A percentile compares a stretch with the other conserved stretches of the same genome.
Conservation (phyloP, 2,113 vertebrate species). For the Cyanoramphus novaezelandiae region DNA sequence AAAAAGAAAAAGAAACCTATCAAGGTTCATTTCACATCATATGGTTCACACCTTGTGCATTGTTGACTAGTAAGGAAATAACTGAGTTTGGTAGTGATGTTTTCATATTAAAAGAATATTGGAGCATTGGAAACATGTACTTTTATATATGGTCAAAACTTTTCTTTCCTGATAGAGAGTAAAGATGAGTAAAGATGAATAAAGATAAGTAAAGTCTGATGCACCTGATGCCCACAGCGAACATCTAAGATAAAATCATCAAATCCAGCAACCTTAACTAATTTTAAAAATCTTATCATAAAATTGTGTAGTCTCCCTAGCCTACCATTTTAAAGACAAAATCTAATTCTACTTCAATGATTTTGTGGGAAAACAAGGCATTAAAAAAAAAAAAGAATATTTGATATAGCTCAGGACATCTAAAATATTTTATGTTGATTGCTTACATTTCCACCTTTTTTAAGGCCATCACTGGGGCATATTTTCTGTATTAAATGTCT, state of each 20-base stretch:
- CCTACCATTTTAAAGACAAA: background rate
- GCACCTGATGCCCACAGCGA: background rate
- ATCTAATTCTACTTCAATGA: background rate
- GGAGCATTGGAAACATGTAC: background rate
- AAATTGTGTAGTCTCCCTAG: background rate
- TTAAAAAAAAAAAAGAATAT: background rate
- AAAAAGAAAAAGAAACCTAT: background rate
- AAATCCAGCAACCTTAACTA: background rate
- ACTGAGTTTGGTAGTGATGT: background rate
- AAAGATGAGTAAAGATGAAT: background rate
- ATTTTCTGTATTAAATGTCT: background rate
- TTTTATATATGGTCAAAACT: background rate
- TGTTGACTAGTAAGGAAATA: background rate
- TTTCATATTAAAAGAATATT: background rate
- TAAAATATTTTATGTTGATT: background rate
- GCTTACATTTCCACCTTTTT: background rate
- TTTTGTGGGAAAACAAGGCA: background rate
- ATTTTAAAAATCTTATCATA: background rate
- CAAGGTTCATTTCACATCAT: background rate
- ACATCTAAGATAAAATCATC: background rate
- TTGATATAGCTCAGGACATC: background rate
- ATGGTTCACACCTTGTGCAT: background rate
- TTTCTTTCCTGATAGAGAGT: background rate
- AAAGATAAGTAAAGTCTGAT: background rate
- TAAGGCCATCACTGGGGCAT: background rate